Evolutionary conservation across 2,113 vertebrate species (phyloP).

Genomic region (Lagopus muta): DNA sequence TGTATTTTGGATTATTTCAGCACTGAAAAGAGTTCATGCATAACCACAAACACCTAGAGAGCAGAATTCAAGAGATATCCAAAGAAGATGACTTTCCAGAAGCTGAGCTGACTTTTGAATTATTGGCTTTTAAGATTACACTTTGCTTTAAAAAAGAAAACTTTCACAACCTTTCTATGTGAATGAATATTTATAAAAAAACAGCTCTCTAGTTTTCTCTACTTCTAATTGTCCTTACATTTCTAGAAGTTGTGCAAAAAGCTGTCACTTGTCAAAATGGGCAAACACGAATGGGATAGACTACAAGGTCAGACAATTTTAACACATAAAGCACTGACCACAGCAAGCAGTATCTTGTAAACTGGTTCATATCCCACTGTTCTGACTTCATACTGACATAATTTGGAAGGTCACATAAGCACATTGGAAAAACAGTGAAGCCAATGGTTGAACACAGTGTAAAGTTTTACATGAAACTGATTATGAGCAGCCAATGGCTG

Average conservation of each 20-base stretch:
- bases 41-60: background rate
- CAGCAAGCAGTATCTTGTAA: background rate
- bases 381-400: background rate
- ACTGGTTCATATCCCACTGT: background rate
- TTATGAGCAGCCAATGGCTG: background rate
- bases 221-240: background rate
- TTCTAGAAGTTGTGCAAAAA: background rate
- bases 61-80: background rate
- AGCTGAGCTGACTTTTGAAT: background rate
- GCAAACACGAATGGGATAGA: background rate
- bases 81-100: background rate
- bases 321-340: fast-evolving
- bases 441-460: background rate
- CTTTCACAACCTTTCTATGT: background rate
- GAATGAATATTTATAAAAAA: background rate
- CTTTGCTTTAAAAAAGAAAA: background rate
- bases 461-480: background rate
- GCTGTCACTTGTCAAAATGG: background rate
- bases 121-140: background rate
- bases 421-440: background rate
- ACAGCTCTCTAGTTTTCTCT: background rate
- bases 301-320: background rate
- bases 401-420: background rate
- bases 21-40: background rate
- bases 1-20: background rate